Conservation (phyloP, 2,888 invertebrate species). For the Coleophora flavipennella region DNA sequence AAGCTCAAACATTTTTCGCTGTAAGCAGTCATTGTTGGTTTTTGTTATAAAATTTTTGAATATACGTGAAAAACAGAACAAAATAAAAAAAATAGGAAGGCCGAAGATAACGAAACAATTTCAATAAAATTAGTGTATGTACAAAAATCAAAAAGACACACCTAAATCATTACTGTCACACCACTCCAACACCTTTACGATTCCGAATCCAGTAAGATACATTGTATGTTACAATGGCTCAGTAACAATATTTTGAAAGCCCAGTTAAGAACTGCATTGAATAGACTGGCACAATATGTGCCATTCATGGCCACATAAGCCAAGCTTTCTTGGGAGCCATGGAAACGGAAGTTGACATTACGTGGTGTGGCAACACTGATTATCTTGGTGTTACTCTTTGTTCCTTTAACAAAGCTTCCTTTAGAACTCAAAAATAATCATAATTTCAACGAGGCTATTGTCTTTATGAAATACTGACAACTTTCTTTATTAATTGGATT, state of each 20-base stretch:
- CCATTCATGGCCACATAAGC: conserved; percentile 30
- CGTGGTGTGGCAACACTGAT: conserved; percentile 31
- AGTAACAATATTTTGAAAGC: conserved; percentile 51
- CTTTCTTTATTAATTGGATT: too few species aligned
- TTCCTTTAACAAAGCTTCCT: conserved; percentile 16
- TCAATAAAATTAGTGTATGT: too few species aligned
- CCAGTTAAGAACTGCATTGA: conserved; percentile 35
- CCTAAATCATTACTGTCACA: conserved; percentile 7
- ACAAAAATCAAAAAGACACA: conserved; percentile 9
- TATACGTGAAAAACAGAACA: too few species aligned
- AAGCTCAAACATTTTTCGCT: too few species aligned
- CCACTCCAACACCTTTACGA: conserved; percentile 3
- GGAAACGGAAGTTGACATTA: conserved; percentile 51
- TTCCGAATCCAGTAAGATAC: conserved; percentile 18
- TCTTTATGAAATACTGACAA: too few species aligned
- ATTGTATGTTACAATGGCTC: conserved; percentile 33
- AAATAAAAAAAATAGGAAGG: too few species aligned
- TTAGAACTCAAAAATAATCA: not conserved
- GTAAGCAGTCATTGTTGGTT: too few species aligned
- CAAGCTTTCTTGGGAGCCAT: conserved; percentile 24
- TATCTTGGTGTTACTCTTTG: conserved; percentile 26
- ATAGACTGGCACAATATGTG: conserved; percentile 27
- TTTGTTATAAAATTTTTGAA: too few species aligned
- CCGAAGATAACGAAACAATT: too few species aligned
- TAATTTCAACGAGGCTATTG: too few species aligned